phyloP scores from a whole-genome alignment of 2,888 invertebrate species.

The Eurois occulta region DNA sequence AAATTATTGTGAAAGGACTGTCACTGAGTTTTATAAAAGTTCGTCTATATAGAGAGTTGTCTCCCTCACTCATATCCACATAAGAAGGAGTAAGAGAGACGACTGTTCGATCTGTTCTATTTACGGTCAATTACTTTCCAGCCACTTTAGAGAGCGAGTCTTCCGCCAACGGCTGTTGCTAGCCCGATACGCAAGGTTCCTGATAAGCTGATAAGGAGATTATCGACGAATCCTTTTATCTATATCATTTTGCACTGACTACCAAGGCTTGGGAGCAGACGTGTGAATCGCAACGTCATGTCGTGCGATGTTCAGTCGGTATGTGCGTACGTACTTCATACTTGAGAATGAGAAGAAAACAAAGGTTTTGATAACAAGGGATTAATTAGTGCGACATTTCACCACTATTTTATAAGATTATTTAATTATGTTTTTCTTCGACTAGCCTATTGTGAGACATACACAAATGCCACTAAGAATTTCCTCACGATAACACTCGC shows the following conservation, averaged over 20 bases:
- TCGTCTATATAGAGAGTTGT: not conserved
- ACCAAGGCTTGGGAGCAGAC: conserved; percentile 3
- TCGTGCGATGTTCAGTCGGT: conserved; percentile 4
- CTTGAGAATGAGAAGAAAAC: not conserved
- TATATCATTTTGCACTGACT: conserved; percentile 41
- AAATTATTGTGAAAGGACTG: not conserved
- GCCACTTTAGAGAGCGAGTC: not conserved
- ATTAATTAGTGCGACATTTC: conserved; percentile 7
- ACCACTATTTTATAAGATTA: not conserved
- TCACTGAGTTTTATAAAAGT: not conserved
- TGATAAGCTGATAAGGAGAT: conserved; percentile 48
- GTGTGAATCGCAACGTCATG: conserved; percentile 10
- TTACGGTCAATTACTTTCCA: not conserved
- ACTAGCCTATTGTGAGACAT: not conserved
- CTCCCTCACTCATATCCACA: not conserved
- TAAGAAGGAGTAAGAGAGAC: not conserved
- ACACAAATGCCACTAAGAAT: not conserved
- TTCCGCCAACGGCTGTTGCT: conserved; percentile 29
- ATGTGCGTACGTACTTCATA: conserved; percentile 4
- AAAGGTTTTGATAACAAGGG: not conserved
- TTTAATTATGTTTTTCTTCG: not conserved
- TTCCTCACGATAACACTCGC: not conserved
- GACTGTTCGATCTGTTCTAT: not conserved
- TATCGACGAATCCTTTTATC: conserved; percentile 30
- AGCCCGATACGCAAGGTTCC: conserved; percentile 15